Conservation (phyloP, 2,888 invertebrate genomes). For the Sarcophaga subvicina region DNA sequence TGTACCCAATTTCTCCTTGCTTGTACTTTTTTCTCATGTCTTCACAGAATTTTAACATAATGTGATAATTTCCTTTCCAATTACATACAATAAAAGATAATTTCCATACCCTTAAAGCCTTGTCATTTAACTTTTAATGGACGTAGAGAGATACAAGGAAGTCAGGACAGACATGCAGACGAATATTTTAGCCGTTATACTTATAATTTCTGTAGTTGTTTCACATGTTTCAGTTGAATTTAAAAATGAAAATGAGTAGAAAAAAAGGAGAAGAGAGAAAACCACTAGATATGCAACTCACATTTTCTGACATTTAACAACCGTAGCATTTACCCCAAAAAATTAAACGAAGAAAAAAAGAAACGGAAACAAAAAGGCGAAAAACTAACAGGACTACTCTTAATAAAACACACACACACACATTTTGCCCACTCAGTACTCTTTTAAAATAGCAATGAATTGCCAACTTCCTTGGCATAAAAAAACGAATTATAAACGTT, state of each 20-base stretch:
- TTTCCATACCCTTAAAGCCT: constrained; percentile 54
- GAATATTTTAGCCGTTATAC: constrained; percentile 31
- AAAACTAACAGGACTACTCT: constrained; percentile 48
- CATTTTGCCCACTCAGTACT: constrained; percentile 19
- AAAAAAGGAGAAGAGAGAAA: neutral
- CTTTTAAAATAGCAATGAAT: constrained; percentile 61
- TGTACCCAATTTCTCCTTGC: neutral
- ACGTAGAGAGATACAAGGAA: neutral
- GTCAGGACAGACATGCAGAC: constrained; percentile 6
- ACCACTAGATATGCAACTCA: constrained; percentile 63
- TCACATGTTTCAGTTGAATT: constrained; percentile 40
- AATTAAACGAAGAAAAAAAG: neutral
- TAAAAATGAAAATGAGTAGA: neutral
- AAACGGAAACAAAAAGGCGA: neutral
- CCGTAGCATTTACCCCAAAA: constrained; percentile 31
- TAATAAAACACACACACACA: constrained; percentile 21
- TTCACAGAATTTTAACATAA: constrained; percentile 25
- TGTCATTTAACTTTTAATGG: constrained; percentile 61
- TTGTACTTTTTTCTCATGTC: neutral
- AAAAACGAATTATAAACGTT: constrained; percentile 49
- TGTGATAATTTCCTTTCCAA: constrained; percentile 49
- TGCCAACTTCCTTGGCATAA: constrained; percentile 57
- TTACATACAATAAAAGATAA: constrained; percentile 41
- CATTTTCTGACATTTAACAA: constrained; percentile 65
- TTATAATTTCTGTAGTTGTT: constrained; percentile 21